Evolutionary conservation across 1,140 invertebrate genomes (phyloP).

Genomic region (Tribolium madens): DNA sequence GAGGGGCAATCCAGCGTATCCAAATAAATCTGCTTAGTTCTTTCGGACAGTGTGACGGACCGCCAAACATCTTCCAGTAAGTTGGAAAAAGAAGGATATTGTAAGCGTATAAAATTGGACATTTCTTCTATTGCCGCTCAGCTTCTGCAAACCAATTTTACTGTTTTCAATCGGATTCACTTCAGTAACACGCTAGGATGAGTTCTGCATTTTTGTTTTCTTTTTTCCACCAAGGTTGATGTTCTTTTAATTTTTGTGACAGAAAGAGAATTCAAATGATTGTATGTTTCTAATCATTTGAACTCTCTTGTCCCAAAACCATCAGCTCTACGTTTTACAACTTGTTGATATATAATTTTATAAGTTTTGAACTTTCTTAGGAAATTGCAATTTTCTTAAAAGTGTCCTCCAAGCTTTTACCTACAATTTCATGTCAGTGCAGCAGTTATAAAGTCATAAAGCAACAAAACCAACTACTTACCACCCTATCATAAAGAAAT

Average conservation of each 20-base stretch:
- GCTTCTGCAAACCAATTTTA: slow-evolving; percentile 39
- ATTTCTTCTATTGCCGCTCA: slow-evolving; percentile 34
- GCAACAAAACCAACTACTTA: not conserved
- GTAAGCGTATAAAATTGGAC: slow-evolving; percentile 44
- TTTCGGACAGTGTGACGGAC: slow-evolving; percentile 18
- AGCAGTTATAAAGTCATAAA: slow-evolving; percentile 15
- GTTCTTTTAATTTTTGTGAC: slow-evolving; percentile 33
- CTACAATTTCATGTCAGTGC: not conserved
- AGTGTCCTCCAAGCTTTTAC: not conserved
- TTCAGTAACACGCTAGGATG: slow-evolving; percentile 35
- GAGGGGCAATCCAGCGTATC: slow-evolving; percentile 53
- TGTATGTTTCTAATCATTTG: slow-evolving; percentile 23
- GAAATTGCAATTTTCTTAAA: not conserved
- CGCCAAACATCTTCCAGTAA: slow-evolving; percentile 18
- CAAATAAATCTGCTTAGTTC: slow-evolving; percentile 48
- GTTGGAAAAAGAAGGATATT: slow-evolving; percentile 21
- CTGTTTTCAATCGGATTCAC: slow-evolving; percentile 46
- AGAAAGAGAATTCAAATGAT: too few relatives aligned
- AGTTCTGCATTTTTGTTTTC: slow-evolving; percentile 39
- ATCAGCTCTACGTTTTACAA: too few relatives aligned
- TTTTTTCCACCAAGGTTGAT: slow-evolving; percentile 15
- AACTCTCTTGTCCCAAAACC: too few relatives aligned
- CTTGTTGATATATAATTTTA: not conserved
- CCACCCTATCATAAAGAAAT: slow-evolving; percentile 18
- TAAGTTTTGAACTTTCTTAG: not conserved